Percentiles rank a stretch among this genome's conserved stretches.
Conservation (phyloP, 1,140 invertebrate species). For the Aphaenogaster rudis region DNA sequence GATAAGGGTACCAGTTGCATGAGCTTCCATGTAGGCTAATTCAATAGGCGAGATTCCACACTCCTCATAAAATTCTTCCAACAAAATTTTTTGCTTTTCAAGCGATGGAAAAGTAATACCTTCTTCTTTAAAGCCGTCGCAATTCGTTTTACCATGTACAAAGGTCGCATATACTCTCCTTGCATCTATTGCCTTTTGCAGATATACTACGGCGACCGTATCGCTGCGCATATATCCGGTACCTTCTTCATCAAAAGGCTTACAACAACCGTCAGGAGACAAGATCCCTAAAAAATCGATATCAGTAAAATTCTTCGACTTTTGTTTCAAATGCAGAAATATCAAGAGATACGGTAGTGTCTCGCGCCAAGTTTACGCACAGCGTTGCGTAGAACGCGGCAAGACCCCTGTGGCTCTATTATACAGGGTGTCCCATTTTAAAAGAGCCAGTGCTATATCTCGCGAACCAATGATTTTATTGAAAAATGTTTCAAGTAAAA, state of each 20-base stretch:
- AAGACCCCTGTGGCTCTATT: too few species aligned
- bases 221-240: constrained; percentile 92
- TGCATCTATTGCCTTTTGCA: constrained; percentile 94
- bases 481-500: too few species aligned
- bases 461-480: too few species aligned
- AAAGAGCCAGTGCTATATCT: too few species aligned
- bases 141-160: constrained; percentile 91
- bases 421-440: too few species aligned
- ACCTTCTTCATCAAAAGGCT: constrained; percentile 95
- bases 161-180: constrained; percentile 92
- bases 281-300: constrained; percentile 90
- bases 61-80: constrained; percentile 95
- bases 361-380: too few species aligned
- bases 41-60: constrained; percentile 91
- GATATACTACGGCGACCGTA: constrained; percentile 92
- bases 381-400: too few species aligned
- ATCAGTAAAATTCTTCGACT: not conserved
- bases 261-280: constrained; percentile 94
- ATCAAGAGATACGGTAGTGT: too few species aligned
- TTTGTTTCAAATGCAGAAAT: too few species aligned
- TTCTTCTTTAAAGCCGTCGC: constrained; percentile 94
- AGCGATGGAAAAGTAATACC: constrained; percentile 97
- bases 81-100: constrained; percentile 92
- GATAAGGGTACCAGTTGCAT: constrained; percentile 94
- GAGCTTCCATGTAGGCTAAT: constrained; percentile 95